Percentiles rank a stretch among this genome's conserved stretches.
phyloP scores from a whole-genome alignment of 2,113 vertebrate genomes.

The Scartelaos histophorus region DNA sequence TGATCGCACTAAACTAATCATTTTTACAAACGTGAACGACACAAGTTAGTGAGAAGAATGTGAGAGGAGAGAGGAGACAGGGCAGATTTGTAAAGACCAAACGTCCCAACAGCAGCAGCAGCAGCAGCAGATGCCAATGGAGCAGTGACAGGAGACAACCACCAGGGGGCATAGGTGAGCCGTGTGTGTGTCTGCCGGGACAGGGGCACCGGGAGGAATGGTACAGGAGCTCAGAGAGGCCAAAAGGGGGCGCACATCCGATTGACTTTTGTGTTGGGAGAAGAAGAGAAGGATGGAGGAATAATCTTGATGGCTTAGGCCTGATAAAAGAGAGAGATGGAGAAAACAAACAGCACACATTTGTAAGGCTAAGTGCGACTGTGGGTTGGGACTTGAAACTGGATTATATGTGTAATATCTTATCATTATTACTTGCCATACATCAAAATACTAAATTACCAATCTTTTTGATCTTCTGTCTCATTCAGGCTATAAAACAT shows the following conservation, averaged over 20 bases:
- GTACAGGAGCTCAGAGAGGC: constrained; percentile 75
- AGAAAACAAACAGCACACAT: constrained; percentile 75
- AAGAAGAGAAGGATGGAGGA: constrained; percentile 77
- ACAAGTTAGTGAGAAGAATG: constrained; percentile 52
- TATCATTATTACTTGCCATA: too few species aligned
- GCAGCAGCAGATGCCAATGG: constrained; percentile 43
- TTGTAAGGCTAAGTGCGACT: constrained; percentile 51
- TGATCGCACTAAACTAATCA: neutral
- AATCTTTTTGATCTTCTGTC: too few species aligned
- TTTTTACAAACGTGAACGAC: constrained; percentile 15
- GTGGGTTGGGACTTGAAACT: constrained; percentile 34
- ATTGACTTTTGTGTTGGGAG: constrained; percentile 75
- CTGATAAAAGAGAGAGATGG: constrained; percentile 80
- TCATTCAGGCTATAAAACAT: too few species aligned
- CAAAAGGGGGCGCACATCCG: constrained; percentile 82
- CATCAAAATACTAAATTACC: too few species aligned
- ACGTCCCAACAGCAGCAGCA: constrained; percentile 71
- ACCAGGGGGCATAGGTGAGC: constrained; percentile 57
- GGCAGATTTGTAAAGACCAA: constrained; percentile 61
- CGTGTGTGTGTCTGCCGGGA: constrained; percentile 71
- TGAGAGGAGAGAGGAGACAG: constrained; percentile 19
- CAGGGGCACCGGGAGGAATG: constrained; percentile 75
- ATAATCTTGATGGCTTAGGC: constrained; percentile 86
- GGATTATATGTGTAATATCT: too few species aligned
- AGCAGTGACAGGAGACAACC: constrained; percentile 15